Percentiles rank a stretch among this genome's conserved stretches.
phyloP scores from a whole-genome alignment of 2,113 vertebrate genomes.

The Hippocampus mohnikei region DNA sequence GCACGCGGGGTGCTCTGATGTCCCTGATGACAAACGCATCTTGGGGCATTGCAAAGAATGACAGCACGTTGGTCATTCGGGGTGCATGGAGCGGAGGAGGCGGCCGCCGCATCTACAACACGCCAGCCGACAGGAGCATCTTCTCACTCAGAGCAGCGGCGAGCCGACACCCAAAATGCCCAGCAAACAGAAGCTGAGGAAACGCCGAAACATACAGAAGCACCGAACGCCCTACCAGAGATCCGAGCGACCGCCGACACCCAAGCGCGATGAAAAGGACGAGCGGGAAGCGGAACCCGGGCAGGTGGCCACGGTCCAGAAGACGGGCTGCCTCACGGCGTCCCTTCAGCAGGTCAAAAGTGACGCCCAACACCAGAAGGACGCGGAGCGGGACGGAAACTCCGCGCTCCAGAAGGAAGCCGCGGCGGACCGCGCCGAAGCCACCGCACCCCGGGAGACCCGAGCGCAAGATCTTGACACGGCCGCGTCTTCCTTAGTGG shows the following conservation, averaged over 20 bases:
- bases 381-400: background rate
- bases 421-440: background rate
- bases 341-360: conserved; percentile 1
- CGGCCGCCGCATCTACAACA: background rate
- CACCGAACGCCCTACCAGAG: conserved; percentile 1
- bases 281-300: background rate
- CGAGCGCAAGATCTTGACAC: background rate
- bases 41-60: background rate
- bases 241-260: background rate
- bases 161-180: background rate
- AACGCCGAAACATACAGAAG: background rate
- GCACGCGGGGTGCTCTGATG: background rate
- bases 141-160: background rate
- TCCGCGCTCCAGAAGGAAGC: background rate
- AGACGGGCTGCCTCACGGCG: background rate
- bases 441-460: background rate
- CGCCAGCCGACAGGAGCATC: too few species aligned
- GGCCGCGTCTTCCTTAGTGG: background rate
- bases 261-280: background rate
- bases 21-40: background rate
- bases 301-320: background rate
- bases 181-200: background rate
- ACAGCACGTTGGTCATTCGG: background rate
- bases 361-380: background rate
- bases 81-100: background rate